Evolutionary conservation across 2,113 vertebrate genomes (phyloP), one percentile per base, ranked within the genome.

Genomic region (Gallinago paraguaiae): DNA sequence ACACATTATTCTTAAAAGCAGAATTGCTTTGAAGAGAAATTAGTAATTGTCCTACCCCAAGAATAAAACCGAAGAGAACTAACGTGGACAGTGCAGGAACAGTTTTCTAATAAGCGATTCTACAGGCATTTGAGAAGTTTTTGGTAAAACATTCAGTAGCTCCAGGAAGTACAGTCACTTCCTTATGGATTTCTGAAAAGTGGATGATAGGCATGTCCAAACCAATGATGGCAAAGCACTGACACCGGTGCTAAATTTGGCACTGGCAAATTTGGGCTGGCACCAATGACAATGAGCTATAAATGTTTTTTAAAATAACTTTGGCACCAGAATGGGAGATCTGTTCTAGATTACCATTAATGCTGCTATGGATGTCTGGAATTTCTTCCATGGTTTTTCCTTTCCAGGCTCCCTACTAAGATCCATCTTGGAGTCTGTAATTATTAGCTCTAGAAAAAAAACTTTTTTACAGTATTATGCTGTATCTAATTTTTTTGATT

Each of bases 291-390:
- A 74, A 25, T 31, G 91, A 93, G 59, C 67, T 78, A 46, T 11
- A 69, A 86, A 77, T 35, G 80, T n/a, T 60, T 74, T 88, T 67
- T 77, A 74, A 95, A 81, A 78, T 88, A 81, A 86, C 28, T 90
- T 68, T 81, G 88, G 82, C 86, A 77, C 41, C 37, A 70, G 59
- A n/a, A 9, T 1, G 31, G 50, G 27, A n/a, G 86, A 78, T 83
- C 86, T 93, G 86, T 60, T 93, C 92, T 82, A 31, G 78, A 82
- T 95, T 77, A 67, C 17, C 67, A 25, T 54, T 87, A 60, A 31
- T 37, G 43, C 59, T 79, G 78, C 67, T 72, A 0, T 69, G 75
- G 37, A 43, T 57, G 39, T 74, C 93, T 70, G 88, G 85, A 95
- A 90, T 93, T 93, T 68, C 48, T 83, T 92, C 82, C 56, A n/a